Evolutionary conservation across 2,113 vertebrate genomes (phyloP).

Genomic region (Oreochromis tanganicae): DNA sequence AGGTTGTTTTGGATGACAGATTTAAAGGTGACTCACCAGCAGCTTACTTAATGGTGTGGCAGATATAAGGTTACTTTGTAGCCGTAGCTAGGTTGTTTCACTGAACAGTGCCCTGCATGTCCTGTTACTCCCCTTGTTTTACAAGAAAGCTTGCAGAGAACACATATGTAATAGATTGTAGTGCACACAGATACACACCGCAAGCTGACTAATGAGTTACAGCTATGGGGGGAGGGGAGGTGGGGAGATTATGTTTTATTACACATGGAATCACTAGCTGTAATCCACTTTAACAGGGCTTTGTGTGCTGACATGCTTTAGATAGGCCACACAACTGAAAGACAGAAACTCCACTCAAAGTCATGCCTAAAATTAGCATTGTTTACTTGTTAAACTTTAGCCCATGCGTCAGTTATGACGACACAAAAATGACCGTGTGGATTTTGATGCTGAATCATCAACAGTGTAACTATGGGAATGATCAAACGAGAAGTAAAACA

Average conservation of each 20-base stretch:
- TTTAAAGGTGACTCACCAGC: background rate
- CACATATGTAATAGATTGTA: background rate
- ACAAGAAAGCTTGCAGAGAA: background rate
- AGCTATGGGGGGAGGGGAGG: background rate
- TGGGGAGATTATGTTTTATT: constrained; percentile 42
- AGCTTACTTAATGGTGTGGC: background rate
- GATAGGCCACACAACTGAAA: background rate
- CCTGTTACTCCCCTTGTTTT: background rate
- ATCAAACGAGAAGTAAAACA: background rate
- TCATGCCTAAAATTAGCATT: background rate
- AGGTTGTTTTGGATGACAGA: background rate
- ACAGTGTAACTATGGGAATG: background rate
- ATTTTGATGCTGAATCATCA: background rate
- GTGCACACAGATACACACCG: background rate
- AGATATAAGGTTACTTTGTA: background rate
- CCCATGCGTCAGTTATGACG: background rate
- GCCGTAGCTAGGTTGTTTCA: background rate
- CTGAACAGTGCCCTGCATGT: background rate
- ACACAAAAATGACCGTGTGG: background rate
- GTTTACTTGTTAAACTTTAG: background rate
- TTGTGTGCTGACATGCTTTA: constrained; percentile 17
- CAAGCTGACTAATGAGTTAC: constrained; percentile 31
- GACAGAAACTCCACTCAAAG: background rate
- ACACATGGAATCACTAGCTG: constrained; percentile 10
- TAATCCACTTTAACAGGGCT: constrained; percentile 46